A percentile compares a stretch with the other conserved stretches of the same genome.
phyloP scores from a whole-genome alignment of 1,140 invertebrate genomes.

The Drosophila mayri region DNA sequence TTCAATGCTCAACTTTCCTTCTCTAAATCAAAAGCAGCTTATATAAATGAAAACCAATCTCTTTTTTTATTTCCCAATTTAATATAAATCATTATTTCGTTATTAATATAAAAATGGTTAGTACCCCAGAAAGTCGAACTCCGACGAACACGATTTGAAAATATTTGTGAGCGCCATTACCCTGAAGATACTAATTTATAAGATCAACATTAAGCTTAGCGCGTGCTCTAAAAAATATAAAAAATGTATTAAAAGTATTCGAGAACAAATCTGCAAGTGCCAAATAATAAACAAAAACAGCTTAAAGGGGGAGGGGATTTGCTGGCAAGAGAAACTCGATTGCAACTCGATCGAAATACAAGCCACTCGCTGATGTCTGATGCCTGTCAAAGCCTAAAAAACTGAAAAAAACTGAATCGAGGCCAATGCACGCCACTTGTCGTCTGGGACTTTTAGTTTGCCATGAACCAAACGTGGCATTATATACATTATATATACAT shows the following conservation, averaged over 20 bases:
- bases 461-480: conserved; percentile 33
- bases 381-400: conserved; percentile 49
- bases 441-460: conserved; percentile 44
- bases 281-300: neutral
- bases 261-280: conserved; percentile 41
- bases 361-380: conserved; percentile 41
- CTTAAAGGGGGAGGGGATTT: neutral
- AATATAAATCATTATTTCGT: neutral
- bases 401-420: conserved; percentile 36
- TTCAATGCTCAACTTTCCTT: neutral
- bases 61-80: neutral
- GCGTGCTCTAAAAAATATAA: conserved; percentile 22
- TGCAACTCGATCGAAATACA: conserved; percentile 43
- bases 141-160: conserved; percentile 26
- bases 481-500: conserved; percentile 6
- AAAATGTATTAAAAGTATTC: conserved; percentile 8
- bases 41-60: neutral
- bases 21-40: neutral
- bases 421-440: conserved; percentile 53
- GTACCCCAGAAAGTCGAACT: conserved; percentile 1
- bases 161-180: conserved; percentile 39
- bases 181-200: conserved; percentile 33
- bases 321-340: conserved; percentile 37
- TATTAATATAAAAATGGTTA: conserved; percentile 5
- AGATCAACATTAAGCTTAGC: conserved; percentile 30